Conservation (phyloP, 1,140 invertebrate genomes). For the Leptinotarsa texana region DNA sequence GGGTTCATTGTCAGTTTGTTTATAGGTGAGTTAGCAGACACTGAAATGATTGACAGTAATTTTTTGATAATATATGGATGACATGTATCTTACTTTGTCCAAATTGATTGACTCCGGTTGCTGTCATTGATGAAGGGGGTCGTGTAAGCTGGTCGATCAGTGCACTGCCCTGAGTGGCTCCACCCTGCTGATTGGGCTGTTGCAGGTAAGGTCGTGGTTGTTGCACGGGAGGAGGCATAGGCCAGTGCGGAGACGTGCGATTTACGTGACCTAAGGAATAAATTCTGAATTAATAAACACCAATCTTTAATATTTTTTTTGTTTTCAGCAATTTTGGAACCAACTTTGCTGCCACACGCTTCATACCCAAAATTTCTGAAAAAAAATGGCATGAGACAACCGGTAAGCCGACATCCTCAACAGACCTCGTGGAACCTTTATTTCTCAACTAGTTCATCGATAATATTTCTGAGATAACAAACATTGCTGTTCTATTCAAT, state of each 20-base stretch:
- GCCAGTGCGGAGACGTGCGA: constrained; percentile 36
- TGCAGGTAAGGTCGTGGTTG: constrained; percentile 43
- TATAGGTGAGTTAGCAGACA: constrained; percentile 33
- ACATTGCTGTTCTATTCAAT: too few relatives aligned
- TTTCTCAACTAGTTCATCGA: too few relatives aligned
- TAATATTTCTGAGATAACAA: too few relatives aligned
- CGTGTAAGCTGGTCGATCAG: constrained; percentile 72
- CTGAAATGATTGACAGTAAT: not conserved
- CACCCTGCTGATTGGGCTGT: constrained; percentile 48
- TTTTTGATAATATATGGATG: too few relatives aligned
- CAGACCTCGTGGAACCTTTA: too few relatives aligned
- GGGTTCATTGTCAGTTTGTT: constrained; percentile 37
- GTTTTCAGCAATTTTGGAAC: too few relatives aligned
- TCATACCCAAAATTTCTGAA: too few relatives aligned
- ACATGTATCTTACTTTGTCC: constrained; percentile 55
- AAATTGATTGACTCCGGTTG: constrained; percentile 58
- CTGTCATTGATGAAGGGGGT: constrained; percentile 62
- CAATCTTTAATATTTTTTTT: too few relatives aligned
- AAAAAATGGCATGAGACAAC: too few relatives aligned
- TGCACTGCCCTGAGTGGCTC: constrained; percentile 59
- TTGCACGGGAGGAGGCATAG: constrained; percentile 53
- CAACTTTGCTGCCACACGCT: too few relatives aligned
- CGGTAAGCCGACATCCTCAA: too few relatives aligned
- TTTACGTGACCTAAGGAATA: constrained; percentile 12
- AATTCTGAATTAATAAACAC: too few relatives aligned